Conservation (phyloP, 2,113 vertebrate genomes). For the Formicarius rufipectus region DNA sequence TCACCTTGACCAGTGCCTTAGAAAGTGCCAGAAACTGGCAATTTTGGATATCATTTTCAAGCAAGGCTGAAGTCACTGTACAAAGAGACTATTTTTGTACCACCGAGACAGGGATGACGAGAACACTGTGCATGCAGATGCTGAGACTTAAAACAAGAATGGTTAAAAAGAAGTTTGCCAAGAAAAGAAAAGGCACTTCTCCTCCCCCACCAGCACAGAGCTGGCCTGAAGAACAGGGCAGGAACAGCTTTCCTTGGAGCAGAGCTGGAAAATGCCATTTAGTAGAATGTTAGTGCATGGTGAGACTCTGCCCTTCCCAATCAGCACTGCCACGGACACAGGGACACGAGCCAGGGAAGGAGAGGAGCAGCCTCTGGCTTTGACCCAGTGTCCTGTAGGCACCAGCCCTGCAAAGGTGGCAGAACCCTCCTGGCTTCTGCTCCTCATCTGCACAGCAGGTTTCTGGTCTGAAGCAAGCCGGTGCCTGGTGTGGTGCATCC, state of each 20-base stretch:
- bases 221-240: neutral
- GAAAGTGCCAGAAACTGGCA: neutral
- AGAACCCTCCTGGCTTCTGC: neutral
- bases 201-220: neutral
- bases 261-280: neutral
- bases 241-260: neutral
- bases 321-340: neutral
- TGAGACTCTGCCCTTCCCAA: neutral
- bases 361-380: neutral
- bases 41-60: neutral
- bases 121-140: constrained; percentile 28
- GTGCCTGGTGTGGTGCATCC: neutral
- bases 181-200: constrained; percentile 1
- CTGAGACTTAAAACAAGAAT: constrained; percentile 6
- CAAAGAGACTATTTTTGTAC: constrained; percentile 43
- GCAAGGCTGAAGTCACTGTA: neutral
- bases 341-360: neutral
- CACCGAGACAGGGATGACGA: neutral
- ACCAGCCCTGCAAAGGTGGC: neutral
- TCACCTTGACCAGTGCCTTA: neutral
- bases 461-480: accelerated
- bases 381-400: neutral
- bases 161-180: constrained; percentile 38
- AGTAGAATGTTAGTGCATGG: neutral
- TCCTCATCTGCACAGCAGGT: neutral